Conservation (phyloP, 1,140 invertebrate genomes). For the Mylabris phalerata region DNA sequence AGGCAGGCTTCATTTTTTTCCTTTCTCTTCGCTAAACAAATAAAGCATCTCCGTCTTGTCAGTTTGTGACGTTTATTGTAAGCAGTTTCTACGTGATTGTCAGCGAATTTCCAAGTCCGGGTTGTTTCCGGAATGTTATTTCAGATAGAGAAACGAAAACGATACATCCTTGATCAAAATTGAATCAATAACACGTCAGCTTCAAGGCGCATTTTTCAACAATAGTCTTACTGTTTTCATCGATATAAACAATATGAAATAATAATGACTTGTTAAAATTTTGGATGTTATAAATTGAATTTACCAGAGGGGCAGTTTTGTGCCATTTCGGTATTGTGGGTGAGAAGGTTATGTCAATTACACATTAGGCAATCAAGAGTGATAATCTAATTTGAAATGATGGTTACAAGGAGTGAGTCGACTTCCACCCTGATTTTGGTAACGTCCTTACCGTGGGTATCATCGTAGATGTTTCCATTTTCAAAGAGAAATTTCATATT, state of each 20-base stretch:
- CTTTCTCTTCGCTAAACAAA: constrained; percentile 5
- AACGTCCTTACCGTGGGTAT: neutral
- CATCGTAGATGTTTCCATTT: neutral
- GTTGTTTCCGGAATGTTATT: constrained; percentile 15
- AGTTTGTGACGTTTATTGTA: constrained; percentile 17
- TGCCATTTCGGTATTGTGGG: too few relatives aligned
- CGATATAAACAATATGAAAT: too few relatives aligned
- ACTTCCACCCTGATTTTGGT: neutral
- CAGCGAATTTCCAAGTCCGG: constrained; percentile 14
- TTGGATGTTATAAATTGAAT: too few relatives aligned
- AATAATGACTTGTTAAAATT: too few relatives aligned
- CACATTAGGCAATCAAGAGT: constrained; percentile 16
- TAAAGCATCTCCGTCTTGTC: constrained; percentile 15
- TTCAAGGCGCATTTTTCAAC: neutral
- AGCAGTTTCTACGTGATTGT: constrained; percentile 17
- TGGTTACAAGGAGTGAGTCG: neutral
- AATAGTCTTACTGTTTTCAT: too few relatives aligned
- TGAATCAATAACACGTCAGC: constrained; percentile 13
- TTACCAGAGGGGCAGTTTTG: too few relatives aligned
- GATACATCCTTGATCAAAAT: constrained; percentile 11
- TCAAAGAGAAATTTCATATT: constrained; percentile 26
- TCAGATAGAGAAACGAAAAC: constrained; percentile 6
- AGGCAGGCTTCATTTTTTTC: constrained; percentile 14
- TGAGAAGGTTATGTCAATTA: constrained; percentile 10
- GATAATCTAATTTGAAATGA: constrained; percentile 14